A percentile compares a stretch with the other conserved stretches of the same genome.
Conservation (phyloP, 2,113 vertebrate species). For the Ptilonorhynchus violaceus region DNA sequence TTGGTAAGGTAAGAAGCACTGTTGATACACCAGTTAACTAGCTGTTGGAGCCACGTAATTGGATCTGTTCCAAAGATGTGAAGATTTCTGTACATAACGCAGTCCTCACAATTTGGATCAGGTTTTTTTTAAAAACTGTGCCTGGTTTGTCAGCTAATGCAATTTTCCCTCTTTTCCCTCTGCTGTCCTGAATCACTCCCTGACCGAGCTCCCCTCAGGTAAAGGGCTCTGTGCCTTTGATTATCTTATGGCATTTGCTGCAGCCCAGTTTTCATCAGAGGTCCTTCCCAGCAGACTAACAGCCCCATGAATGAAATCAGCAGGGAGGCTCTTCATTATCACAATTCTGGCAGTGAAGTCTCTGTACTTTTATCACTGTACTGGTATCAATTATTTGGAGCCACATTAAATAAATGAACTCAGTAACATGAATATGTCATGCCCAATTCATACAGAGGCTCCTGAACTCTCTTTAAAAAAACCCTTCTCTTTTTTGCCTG, state of each 20-base stretch:
- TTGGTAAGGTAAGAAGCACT: not conserved
- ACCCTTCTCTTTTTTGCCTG: conserved; percentile 26
- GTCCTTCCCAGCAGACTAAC: conserved; percentile 56
- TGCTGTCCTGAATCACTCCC: not conserved
- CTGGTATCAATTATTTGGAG: conserved; percentile 60
- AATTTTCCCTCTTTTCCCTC: not conserved
- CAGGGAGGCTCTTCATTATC: conserved; percentile 67
- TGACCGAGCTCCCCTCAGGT: conserved; percentile 21
- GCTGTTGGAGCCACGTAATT: not conserved
- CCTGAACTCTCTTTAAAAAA: conserved; percentile 40
- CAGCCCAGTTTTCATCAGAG: conserved; percentile 34
- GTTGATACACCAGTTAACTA: not conserved
- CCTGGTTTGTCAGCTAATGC: not conserved
- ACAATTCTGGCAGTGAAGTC: conserved; percentile 40
- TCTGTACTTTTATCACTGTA: conserved; percentile 54
- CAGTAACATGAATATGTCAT: conserved; percentile 63
- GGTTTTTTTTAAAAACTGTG: conserved; percentile 10
- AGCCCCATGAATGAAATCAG: conserved; percentile 54
- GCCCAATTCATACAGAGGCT: conserved; percentile 46
- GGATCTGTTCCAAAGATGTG: not conserved
- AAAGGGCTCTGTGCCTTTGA: conserved; percentile 58
- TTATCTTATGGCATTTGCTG: conserved; percentile 57
- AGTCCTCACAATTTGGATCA: not conserved
- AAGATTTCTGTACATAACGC: not conserved
- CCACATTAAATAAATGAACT: conserved; percentile 56